Evolutionary conservation across 2,113 vertebrate genomes (phyloP), one percentile per base, ranked within the genome.

Genomic region (Leucopsar rothschildi): DNA sequence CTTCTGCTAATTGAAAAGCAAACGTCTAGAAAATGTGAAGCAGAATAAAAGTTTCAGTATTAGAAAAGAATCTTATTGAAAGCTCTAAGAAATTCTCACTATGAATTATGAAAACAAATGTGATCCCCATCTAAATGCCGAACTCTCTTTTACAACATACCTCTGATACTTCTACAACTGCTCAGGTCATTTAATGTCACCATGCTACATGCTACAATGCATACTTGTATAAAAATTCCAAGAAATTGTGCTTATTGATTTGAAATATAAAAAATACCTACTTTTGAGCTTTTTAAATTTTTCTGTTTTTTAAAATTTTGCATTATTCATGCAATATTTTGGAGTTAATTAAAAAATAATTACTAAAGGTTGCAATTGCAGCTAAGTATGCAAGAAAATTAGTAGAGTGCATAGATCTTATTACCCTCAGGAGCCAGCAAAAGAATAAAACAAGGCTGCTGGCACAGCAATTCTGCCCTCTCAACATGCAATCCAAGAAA

Each of bases 261-360:
- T 50, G 42, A 88, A 92, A 70, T 23, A 47, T 12, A 18, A 66
- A 52, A 52, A 84, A 25, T 5, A 47, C 11, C 10, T 75, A 53
- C 7, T 42, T 80, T 53, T 82, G 66, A 82, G n/a, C 28, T 68
- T 91, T 78, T 50, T 22, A 3, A 42, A 45, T 59, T 72, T 71
- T 56, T 21, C 16, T 9, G 6, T 29, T 50, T 52, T 63, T 17
- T 5, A 5, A 5, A 7, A 55, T 47, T 89, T 60, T 84, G 56
- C 64, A 76, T 72, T 92, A 73, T 90, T 89, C 42, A 70, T 37
- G 56, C 78, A 92, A 76, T 63, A 81, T 66, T 84, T 84, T 18
- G 59, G 52, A 91, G 79, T 95, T 93, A 92, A 94, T 95, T 91
- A 94, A 91, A 91, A 94, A 87, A 87, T 80, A 93, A 96, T 88